Evolutionary conservation across 2,113 vertebrate genomes (phyloP).

Genomic region (Heterotilapia buettikoferi): DNA sequence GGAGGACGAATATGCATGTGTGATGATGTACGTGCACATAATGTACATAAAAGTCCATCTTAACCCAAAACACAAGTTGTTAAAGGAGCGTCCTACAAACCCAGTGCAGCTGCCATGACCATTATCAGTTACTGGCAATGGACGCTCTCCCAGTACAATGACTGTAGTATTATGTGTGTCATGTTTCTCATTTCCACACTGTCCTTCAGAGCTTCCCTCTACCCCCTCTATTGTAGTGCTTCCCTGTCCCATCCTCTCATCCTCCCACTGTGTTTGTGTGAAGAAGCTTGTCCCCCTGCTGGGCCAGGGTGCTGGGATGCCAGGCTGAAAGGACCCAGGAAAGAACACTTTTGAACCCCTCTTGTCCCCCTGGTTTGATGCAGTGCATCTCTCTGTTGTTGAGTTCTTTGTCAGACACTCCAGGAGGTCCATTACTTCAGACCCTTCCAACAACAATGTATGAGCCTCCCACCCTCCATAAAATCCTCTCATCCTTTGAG

Average conservation of each 20-base stretch:
- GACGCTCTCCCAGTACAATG: slow-evolving; percentile 47
- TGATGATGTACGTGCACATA: neutral
- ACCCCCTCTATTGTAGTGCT: slow-evolving; percentile 34
- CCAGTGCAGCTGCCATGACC: slow-evolving; percentile 39
- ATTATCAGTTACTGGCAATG: slow-evolving; percentile 52
- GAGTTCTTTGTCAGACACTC: slow-evolving; percentile 55
- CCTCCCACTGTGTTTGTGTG: slow-evolving; percentile 63
- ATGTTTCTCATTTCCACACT: slow-evolving; percentile 59
- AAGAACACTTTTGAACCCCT: slow-evolving; percentile 65
- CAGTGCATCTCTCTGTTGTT: slow-evolving; percentile 63
- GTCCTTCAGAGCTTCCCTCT: slow-evolving; percentile 49
- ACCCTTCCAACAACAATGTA: slow-evolving; percentile 49
- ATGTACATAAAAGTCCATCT: neutral
- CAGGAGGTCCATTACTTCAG: slow-evolving; percentile 60
- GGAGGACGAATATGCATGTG: neutral
- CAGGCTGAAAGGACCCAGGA: slow-evolving; percentile 53
- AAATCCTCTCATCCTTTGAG: slow-evolving; percentile 35
- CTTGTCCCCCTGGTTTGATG: slow-evolving; percentile 68
- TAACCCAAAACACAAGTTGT: neutral
- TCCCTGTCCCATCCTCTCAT: slow-evolving; percentile 64
- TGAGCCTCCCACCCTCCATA: slow-evolving; percentile 33
- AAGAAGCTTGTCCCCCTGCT: slow-evolving; percentile 61
- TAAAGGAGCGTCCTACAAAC: neutral
- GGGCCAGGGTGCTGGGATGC: slow-evolving; percentile 50
- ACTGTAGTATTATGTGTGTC: slow-evolving; percentile 34